phyloP scores from a whole-genome alignment of 2,888 invertebrate genomes.

The Tubulanus polymorphus region DNA sequence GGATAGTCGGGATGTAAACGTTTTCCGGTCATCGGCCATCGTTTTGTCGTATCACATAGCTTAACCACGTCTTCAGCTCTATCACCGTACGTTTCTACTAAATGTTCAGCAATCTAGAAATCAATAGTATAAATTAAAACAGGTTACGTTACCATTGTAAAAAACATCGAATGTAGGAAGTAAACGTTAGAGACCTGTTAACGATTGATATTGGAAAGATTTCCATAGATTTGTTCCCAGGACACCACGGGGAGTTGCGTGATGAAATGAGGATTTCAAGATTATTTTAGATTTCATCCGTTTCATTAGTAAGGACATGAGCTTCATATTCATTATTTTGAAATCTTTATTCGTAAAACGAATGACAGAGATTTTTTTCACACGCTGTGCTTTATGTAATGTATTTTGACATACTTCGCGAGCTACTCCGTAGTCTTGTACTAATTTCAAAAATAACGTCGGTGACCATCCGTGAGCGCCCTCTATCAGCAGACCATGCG shows the following conservation, averaged over 20 bases:
- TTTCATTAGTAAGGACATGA: too few relatives aligned
- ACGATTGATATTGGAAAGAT: too few relatives aligned
- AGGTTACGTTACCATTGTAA: too few relatives aligned
- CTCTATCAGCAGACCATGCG: conserved; percentile 88
- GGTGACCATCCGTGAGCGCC: conserved; percentile 97
- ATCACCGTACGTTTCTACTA: conserved; percentile 94
- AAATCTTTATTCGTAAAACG: too few relatives aligned
- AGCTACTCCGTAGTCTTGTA: conserved; percentile 98
- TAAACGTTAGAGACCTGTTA: too few relatives aligned
- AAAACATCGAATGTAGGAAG: too few relatives aligned
- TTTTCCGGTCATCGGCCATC: conserved; percentile 97
- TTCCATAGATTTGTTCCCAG: too few relatives aligned
- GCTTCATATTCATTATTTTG: too few relatives aligned
- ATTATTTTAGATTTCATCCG: too few relatives aligned
- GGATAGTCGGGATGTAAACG: conserved; percentile 97
- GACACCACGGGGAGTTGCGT: background rate
- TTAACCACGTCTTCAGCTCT: conserved; percentile 90
- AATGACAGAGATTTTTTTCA: too few relatives aligned
- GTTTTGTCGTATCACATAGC: conserved; percentile 85
- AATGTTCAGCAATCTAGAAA: conserved; percentile 90
- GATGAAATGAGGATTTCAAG: too few relatives aligned
- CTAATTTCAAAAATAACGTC: conserved; percentile 95
- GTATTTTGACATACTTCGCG: conserved; percentile 66
- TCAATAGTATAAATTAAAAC: too few relatives aligned
- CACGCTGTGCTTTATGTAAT: background rate